phyloP scores from a whole-genome alignment of 2,113 vertebrate genomes.

The Aegotheles bennettii region DNA sequence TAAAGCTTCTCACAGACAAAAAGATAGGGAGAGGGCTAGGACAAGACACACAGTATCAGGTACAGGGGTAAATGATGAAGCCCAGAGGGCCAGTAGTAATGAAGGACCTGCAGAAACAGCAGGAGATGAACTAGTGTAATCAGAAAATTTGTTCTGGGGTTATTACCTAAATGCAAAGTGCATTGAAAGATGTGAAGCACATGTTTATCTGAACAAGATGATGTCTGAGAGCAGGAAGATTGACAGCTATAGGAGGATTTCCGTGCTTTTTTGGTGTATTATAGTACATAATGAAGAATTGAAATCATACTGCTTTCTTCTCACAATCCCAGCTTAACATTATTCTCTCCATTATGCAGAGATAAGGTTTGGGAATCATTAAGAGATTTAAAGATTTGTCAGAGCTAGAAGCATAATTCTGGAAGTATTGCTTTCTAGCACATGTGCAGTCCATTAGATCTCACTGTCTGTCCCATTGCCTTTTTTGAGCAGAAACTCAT shows the following conservation, averaged over 20 bases:
- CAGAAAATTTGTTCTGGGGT: background rate
- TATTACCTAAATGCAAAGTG: background rate
- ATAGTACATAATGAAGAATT: background rate
- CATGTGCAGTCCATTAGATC: background rate
- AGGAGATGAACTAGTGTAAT: background rate
- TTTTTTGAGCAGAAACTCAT: background rate
- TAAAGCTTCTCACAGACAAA: background rate
- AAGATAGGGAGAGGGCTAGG: too few species aligned
- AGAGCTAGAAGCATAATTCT: background rate
- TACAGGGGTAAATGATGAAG: background rate
- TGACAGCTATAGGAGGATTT: background rate
- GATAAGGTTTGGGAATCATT: background rate
- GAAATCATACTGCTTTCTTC: background rate
- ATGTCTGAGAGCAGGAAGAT: background rate
- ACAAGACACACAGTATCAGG: background rate
- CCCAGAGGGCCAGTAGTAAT: background rate
- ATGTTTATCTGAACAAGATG: background rate
- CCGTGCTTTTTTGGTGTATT: background rate
- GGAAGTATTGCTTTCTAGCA: background rate
- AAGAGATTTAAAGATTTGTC: background rate
- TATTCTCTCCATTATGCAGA: background rate
- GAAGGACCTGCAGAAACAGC: background rate
- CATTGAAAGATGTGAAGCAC: background rate
- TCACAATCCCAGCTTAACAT: background rate
- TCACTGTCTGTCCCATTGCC: background rate